Base-by-base conservation (phyloP, 2,113 vertebrate genomes). In the Labrus mixtus region DNA sequence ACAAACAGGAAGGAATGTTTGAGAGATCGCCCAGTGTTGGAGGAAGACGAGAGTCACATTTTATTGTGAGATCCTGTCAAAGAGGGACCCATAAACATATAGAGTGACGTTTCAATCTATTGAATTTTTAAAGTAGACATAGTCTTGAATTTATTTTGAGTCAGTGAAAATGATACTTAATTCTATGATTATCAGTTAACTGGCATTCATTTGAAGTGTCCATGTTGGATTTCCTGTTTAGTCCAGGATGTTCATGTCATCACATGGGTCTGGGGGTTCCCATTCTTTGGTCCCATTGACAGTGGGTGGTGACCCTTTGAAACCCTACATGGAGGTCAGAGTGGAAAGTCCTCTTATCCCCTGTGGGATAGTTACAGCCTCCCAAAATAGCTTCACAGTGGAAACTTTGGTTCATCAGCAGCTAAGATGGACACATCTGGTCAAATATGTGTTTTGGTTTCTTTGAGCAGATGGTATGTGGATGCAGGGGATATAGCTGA, bases 1-100 rank as follows among this genome's bases (percentile, higher is more conserved):
- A 91, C 90, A 89, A 87, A 87, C 68, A 66, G 82, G 78, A 81
- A 81, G 85, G 86, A 91, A 92, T 92, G 89, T 70, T 53, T 59
- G 75, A 71, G 60, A 64, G 73, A 87, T 83, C 29, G 19, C 64
- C 67, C 81, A 78, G 69, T 51, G 68, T 8, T 68, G 83, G 84
- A 85, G n/a, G 64, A 75, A 43, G 74, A 67, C 12, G 6, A 45
- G 61, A 83, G 58, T 89, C 16, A 70, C 82, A 76, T 83, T 87
- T 89, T 72, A 70, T 73, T 84, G 82, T 78, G 57, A 79, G 64
- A 83, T 84, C 68, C 75, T 79, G 72, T 75, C 67, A 85, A 58
- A 83, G 56, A 53, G 12, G 22, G 15, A 10, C 60, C 39, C 29
- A 68, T 60, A 51, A 46, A 53, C 54, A 82, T 2, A 55, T 23